Conservation (phyloP, 2,888 invertebrate species). For the Steromphala cineraria region DNA sequence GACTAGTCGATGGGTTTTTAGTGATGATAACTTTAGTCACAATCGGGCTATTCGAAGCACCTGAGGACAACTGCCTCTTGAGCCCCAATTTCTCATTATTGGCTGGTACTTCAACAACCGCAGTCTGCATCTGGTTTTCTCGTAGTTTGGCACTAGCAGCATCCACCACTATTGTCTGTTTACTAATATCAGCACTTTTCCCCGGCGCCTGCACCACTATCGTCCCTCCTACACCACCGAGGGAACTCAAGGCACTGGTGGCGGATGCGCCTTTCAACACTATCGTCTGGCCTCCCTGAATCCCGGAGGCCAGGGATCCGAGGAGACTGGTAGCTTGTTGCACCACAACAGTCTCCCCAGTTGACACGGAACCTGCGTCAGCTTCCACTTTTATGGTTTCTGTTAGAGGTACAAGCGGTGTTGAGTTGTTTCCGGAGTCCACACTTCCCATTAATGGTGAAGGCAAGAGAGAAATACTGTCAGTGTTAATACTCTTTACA, state of each 20-base stretch:
- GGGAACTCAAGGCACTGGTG: neutral
- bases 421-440: neutral
- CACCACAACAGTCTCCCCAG: neutral
- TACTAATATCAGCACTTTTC: neutral
- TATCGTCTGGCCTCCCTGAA: neutral
- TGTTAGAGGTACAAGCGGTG: neutral
- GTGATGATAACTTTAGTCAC: slow-evolving; percentile 74
- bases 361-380: neutral
- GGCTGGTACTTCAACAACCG: slow-evolving; percentile 24
- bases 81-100: slow-evolving; percentile 37
- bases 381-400: neutral
- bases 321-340: neutral
- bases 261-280: neutral
- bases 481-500: neutral
- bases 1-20: slow-evolving; percentile 68
- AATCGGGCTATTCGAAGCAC: slow-evolving; percentile 50
- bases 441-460: neutral
- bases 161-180: neutral
- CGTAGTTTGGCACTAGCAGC: neutral
- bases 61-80: slow-evolving; percentile 41
- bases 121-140: neutral
- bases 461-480: neutral
- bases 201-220: neutral
- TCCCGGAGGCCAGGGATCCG: neutral
- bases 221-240: neutral